Evolutionary conservation across 2,797 vertebrate species (phyloP), one percentile per base, ranked within the genome.

Genomic region (Chromis chromis): DNA sequence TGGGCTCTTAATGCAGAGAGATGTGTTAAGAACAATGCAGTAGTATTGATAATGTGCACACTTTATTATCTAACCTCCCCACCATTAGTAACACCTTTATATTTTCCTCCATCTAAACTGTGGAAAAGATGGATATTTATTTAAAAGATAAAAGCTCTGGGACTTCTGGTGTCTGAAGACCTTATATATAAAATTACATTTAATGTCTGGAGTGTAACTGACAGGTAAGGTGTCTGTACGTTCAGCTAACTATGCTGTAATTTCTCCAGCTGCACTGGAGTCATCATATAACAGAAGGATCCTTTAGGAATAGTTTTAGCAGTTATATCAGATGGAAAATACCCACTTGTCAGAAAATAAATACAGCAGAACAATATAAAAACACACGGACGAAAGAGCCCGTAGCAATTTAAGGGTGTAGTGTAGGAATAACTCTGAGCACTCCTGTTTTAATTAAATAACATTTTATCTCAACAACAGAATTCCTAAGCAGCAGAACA

Each of bases 141-240:
- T 39, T 68, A 62, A 8, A 63, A 27, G 1, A 24, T 59, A 42
- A 52, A 69, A 79, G 50, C 58, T 70, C 65, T 53, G 25, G 56
- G 65, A 56, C 13, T 76, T 69, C 78, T 74, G 65, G 61, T 66
- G 76, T 60, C 66, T 63, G 49, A 78, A 74, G 60, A 65, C 67
- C 44, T 69, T 50, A 67, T 53, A 63, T 64, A 53, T 59, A 61
- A 46, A 82, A 78, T 80, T 74, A 76, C 67, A 79, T 75, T 74
- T 61, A 78, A 81, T 3, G 17, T 58, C 61, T 68, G 72, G 60
- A 76, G 48, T 74, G 62, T 42, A 70, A 70, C 59, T 79, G 67
- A 75, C 79, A 75, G 48, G 40, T 70, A 36, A 36, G 11, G 33
- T 36, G 33, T 36, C 77, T 78, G 55, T 27, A 60, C 70, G 53